Percentiles rank a stretch among this genome's conserved stretches.
phyloP scores from a whole-genome alignment of 2,888 invertebrate genomes.

The Drosophila fungiperda region DNA sequence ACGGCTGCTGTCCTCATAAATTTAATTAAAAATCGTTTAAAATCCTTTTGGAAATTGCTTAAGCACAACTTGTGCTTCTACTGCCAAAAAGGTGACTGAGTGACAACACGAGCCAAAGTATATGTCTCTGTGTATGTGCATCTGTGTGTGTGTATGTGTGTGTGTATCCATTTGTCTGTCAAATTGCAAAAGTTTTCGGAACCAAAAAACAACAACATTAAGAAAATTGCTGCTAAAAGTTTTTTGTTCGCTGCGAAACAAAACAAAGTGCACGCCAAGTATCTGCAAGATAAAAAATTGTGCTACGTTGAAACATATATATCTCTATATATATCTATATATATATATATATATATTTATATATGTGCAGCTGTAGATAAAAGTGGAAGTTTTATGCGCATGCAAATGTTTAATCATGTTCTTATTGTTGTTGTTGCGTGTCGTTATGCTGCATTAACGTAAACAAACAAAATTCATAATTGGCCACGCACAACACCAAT shows the following conservation, averaged over 20 bases:
- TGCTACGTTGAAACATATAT: background rate
- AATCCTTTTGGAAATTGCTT: slow-evolving; percentile 66
- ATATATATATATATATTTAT: background rate
- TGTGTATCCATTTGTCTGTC: slow-evolving; percentile 28
- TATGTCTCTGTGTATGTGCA: background rate
- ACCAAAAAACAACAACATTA: slow-evolving; percentile 46
- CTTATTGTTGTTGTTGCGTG: slow-evolving; percentile 41
- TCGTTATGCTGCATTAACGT: slow-evolving; percentile 64
- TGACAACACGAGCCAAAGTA: slow-evolving; percentile 75
- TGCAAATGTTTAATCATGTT: slow-evolving; percentile 61
- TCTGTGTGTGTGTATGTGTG: slow-evolving; percentile 37
- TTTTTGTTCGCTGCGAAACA: slow-evolving; percentile 44
- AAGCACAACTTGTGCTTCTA: slow-evolving; percentile 37
- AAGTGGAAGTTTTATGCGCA: slow-evolving; percentile 62
- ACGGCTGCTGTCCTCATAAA: slow-evolving; percentile 73
- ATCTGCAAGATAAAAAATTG: slow-evolving; percentile 69
- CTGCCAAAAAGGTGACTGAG: slow-evolving; percentile 61
- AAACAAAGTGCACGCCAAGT: slow-evolving; percentile 48
- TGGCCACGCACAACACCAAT: slow-evolving; percentile 46
- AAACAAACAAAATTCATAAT: slow-evolving; percentile 76
- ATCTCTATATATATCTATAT: background rate
- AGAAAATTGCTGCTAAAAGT: slow-evolving; percentile 42
- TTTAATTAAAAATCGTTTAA: slow-evolving; percentile 78
- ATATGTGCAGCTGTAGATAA: slow-evolving; percentile 22
- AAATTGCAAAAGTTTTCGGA: slow-evolving; percentile 50